Conservation (phyloP, 2,888 invertebrate species). For the Cephus rjabovi region DNA sequence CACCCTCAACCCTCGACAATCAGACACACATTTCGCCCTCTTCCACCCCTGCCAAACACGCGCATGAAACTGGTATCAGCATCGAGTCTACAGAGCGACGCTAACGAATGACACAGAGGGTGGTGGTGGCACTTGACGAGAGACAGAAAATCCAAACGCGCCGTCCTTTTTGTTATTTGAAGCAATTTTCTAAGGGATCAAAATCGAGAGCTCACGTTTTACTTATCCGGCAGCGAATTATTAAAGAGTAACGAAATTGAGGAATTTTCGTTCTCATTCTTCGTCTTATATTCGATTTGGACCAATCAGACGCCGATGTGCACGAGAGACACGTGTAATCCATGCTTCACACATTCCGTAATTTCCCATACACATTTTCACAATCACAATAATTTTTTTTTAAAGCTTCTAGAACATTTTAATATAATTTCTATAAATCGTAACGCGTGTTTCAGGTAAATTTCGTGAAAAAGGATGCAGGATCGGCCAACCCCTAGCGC, state of each 20-base stretch:
- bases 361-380: too few relatives aligned
- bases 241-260: rapidly evolving
- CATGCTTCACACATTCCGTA: too few relatives aligned
- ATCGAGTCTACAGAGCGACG: too few relatives aligned
- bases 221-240: too few relatives aligned
- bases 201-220: too few relatives aligned
- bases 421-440: not conserved
- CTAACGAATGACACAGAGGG: too few relatives aligned
- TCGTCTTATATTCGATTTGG: not conserved
- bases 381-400: too few relatives aligned
- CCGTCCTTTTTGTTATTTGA: rapidly evolving
- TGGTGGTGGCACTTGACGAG: not conserved
- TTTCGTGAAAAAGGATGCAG: not conserved
- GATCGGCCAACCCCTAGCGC: constrained; percentile 48
- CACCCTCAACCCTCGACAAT: not conserved
- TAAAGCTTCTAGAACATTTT: too few relatives aligned
- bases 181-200: not conserved
- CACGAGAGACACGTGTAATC: too few relatives aligned
- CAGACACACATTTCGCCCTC: not conserved
- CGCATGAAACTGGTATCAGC: too few relatives aligned
- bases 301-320: too few relatives aligned
- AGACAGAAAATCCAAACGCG: not conserved
- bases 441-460: not conserved
- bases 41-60: too few relatives aligned
- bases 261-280: not conserved